Evolutionary conservation across 37 sponge, comb jelly and placozoan genomes (phyloP).

Genomic region (Aplysina aerophoba): DNA sequence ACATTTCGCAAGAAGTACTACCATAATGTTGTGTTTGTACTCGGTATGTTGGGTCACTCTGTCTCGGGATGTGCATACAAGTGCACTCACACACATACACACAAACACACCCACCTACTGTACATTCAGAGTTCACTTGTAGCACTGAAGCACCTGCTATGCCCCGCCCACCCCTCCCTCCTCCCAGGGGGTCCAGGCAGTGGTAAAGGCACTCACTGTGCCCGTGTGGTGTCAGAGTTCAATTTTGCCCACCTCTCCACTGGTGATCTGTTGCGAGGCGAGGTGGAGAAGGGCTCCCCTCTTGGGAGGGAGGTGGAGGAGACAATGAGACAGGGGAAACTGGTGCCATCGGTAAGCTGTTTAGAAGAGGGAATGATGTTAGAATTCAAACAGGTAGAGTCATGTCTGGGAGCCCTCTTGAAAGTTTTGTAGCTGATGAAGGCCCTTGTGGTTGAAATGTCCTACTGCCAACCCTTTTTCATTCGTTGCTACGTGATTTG

Average conservation of each 20-base stretch:
- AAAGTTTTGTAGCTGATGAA: no score
- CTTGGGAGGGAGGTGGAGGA: conserved; percentile 67
- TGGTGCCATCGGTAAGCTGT: conserved; percentile 72
- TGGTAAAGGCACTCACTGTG: conserved; percentile 91
- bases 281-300: conserved; percentile 77
- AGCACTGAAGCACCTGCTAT: no score
- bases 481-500: no score
- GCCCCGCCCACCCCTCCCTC: no score
- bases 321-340: conserved; percentile 77
- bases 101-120: no score
- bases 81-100: no score
- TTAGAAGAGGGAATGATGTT: neutral
- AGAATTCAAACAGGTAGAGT: no score
- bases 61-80: no score
- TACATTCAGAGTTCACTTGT: no score
- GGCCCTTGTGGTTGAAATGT: no score
- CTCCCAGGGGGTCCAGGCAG: conserved; percentile 84
- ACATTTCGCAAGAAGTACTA: neutral
- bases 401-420: no score
- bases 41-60: neutral
- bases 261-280: conserved; percentile 83
- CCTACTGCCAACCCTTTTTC: no score
- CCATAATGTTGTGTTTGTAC: conserved; percentile 32
- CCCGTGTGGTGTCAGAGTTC: conserved; percentile 57
- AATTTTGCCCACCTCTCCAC: conserved; percentile 80